A percentile compares a stretch with the other conserved stretches of the same genome.
Conservation (phyloP, 2,797 vertebrate species). For the Helarctos malayanus region DNA sequence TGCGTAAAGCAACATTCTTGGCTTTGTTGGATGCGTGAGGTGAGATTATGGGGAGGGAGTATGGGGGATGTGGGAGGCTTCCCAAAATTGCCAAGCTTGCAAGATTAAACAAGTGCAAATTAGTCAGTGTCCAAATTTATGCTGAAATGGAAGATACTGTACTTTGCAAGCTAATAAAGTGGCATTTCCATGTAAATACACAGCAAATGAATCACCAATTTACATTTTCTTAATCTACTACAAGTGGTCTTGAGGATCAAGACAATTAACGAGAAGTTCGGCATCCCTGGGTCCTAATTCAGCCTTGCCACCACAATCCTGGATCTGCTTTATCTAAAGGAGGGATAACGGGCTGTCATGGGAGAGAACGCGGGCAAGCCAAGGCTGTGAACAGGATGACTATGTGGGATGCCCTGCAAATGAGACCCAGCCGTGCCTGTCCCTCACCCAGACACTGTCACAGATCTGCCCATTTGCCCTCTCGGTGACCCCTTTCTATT, state of each 20-base stretch:
- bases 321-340: not conserved
- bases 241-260: not conserved
- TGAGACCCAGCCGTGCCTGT: not conserved
- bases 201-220: constrained; percentile 58
- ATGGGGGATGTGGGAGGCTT: constrained; percentile 31
- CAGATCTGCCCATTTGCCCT: not conserved
- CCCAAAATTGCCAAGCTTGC: constrained; percentile 65
- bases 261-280: constrained; percentile 38
- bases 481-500: not conserved
- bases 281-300: not conserved
- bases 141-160: constrained; percentile 54
- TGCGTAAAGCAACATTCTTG: constrained; percentile 45
- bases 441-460: not conserved
- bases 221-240: constrained; percentile 62
- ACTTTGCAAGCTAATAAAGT: constrained; percentile 66
- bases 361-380: not conserved
- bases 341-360: not conserved
- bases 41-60: not conserved
- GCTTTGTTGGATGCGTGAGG: constrained; percentile 46
- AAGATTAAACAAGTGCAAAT: constrained; percentile 73
- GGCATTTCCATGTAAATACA: constrained; percentile 60
- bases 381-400: not conserved
- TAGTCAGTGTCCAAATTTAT: constrained; percentile 69
- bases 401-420: not conserved
- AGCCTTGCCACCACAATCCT: not conserved